phyloP scores from a whole-genome alignment of 2,888 invertebrate genomes.

The Drosophila hamatofila region DNA sequence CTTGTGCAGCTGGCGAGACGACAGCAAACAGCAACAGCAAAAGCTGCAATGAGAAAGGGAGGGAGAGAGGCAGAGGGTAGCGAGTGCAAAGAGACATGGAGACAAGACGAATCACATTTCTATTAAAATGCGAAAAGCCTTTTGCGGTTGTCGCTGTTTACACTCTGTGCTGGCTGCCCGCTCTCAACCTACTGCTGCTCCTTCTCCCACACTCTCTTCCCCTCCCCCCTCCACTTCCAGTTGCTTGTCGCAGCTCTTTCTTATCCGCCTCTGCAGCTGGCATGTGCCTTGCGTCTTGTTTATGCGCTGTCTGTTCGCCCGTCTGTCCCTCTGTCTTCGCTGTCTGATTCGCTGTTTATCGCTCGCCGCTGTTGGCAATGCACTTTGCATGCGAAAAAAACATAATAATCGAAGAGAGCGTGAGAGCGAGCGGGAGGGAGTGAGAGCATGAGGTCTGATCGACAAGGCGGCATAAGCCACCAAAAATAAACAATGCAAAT shows the following conservation, averaged over 20 bases:
- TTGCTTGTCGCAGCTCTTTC: slow-evolving; percentile 15
- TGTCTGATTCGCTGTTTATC: slow-evolving; percentile 61
- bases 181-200: neutral
- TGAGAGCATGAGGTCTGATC: slow-evolving; percentile 48
- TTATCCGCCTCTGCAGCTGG: slow-evolving; percentile 43
- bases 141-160: slow-evolving; percentile 68
- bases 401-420: slow-evolving; percentile 68
- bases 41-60: neutral
- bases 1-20: slow-evolving; percentile 16
- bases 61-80: neutral
- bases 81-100: slow-evolving; percentile 21
- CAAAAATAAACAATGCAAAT: slow-evolving; percentile 75
- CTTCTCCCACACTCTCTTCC: neutral
- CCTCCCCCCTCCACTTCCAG: neutral
- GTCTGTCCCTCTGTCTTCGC: slow-evolving; percentile 22
- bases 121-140: slow-evolving; percentile 79
- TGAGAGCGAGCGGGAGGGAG: neutral
- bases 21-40: slow-evolving; percentile 4
- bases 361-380: slow-evolving; percentile 66
- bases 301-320: slow-evolving; percentile 59
- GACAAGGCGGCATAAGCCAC: slow-evolving; percentile 62
- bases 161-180: slow-evolving; percentile 43
- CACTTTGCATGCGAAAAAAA: slow-evolving; percentile 76
- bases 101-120: slow-evolving; percentile 73
- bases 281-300: slow-evolving; percentile 59